phyloP scores from a whole-genome alignment of 2,113 vertebrate species.

The Ictalurus punctatus region DNA sequence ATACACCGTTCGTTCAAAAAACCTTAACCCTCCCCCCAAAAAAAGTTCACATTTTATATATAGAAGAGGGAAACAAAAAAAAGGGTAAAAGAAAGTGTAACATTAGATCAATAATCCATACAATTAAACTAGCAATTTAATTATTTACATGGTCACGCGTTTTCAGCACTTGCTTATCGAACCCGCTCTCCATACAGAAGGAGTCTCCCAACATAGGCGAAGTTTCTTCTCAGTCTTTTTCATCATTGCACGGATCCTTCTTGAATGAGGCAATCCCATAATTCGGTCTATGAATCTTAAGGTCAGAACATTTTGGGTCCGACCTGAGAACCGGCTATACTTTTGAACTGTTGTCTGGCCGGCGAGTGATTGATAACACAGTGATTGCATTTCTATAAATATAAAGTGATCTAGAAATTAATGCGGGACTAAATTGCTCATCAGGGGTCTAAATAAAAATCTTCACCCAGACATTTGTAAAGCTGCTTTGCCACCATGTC shows the following conservation, averaged over 20 bases:
- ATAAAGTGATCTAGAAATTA: neutral
- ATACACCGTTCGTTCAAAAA: neutral
- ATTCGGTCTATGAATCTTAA: neutral
- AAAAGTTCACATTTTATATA: neutral
- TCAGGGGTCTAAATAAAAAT: neutral
- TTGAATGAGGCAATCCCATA: neutral
- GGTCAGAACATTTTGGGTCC: no score
- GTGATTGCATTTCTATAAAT: neutral
- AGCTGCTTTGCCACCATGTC: neutral
- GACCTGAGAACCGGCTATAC: no score
- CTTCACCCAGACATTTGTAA: neutral
- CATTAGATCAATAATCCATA: neutral
- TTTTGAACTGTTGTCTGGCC: no score
- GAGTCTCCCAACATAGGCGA: neutral
- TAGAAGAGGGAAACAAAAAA: neutral
- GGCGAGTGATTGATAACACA: no score
- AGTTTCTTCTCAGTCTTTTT: neutral
- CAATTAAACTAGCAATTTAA: neutral
- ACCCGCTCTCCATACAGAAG: neutral
- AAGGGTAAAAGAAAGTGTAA: neutral
- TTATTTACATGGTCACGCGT: neutral
- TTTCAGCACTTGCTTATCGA: neutral
- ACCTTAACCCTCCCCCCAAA: neutral
- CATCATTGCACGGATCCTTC: neutral
- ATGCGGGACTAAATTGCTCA: neutral